Evolutionary conservation across 2,113 vertebrate genomes (phyloP), one percentile per base, ranked within the genome.

Genomic region (Pteruthius melanotis): DNA sequence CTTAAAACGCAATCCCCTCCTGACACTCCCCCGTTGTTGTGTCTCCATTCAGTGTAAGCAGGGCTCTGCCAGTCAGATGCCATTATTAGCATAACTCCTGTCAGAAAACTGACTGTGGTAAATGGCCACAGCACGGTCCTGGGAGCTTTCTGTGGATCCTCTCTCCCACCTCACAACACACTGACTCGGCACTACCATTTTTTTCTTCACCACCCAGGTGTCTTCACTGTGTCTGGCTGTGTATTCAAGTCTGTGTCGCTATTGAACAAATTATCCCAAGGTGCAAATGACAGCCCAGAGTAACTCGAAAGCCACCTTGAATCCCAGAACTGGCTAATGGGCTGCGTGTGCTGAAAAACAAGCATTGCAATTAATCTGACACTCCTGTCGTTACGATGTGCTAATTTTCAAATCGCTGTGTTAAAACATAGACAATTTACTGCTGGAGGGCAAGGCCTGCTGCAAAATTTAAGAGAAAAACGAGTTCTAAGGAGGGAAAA

Each of bases 401-500:
- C n/a, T 78, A 8, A n/a, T 37, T 78, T 78, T 24, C 45, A 17
- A 82, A 30, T 39, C 53, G 60, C 39, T 37, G 5, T 39, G 35
- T 44, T 49, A 27, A 22, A 69, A 44, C 3, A 5, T 31, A 33
- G 21, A 44, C 1, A 2, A 24, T 50, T 78, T 27, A 49, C 39
- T 75, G 35, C 28, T 20, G 10, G 0, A 0, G 50, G 64, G 26
- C 17, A n/a, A 76, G 35, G 33, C 9, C 7, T 21, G 33, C 28
- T 59, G 16, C 6, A 7, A 45, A 30, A 52, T 31, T 45, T 17
- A 61, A 83, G 30, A 71, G 47, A 40, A 50, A 76, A 66, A 16
- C 8, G 50, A 60, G 9, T 69, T 35, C 20, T 31, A 56, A 65
- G 0, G 5, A 52, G 31, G 30, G 15, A 54, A 77, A 33, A 72